These are phyloP conservation scores for Lepus oiostolus DNA, from an alignment of 2,797 vertebrate genomes.

Conservation along the genomic window DNA sequence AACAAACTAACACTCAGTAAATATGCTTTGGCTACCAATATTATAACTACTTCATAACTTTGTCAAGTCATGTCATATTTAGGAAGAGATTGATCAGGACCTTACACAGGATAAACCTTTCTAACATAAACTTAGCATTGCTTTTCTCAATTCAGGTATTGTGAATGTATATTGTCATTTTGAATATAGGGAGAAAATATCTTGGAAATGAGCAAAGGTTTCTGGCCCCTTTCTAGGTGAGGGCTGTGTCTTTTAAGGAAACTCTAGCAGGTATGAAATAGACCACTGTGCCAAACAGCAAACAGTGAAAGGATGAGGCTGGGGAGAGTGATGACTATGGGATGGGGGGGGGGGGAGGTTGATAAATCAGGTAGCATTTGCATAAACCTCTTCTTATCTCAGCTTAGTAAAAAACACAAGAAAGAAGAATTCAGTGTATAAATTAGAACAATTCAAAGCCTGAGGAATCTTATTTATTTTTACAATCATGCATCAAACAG, in stretches of 20 bases:
- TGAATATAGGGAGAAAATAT: too few species aligned
- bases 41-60: constrained; percentile 34
- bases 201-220: too few species aligned
- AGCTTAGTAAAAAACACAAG: not conserved
- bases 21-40: not conserved
- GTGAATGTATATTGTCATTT: too few species aligned
- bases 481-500: not conserved
- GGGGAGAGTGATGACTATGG: too few species aligned
- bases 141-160: too few species aligned
- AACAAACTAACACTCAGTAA: not conserved
- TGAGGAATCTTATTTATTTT: not conserved
- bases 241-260: too few species aligned
- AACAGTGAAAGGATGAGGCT: too few species aligned
- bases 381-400: not conserved
- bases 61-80: not conserved
- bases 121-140: not conserved
- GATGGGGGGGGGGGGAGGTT: too few species aligned
- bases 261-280: too few species aligned
- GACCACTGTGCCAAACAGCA: too few species aligned
- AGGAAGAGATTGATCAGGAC: not conserved
- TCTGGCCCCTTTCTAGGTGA: too few species aligned
- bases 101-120: not conserved
- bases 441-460: not conserved
- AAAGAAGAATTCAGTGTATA: not conserved
- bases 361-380: not conserved